Evolutionary conservation across 2,888 invertebrate genomes (phyloP).

Genomic region (Protodeltote pygarga): DNA sequence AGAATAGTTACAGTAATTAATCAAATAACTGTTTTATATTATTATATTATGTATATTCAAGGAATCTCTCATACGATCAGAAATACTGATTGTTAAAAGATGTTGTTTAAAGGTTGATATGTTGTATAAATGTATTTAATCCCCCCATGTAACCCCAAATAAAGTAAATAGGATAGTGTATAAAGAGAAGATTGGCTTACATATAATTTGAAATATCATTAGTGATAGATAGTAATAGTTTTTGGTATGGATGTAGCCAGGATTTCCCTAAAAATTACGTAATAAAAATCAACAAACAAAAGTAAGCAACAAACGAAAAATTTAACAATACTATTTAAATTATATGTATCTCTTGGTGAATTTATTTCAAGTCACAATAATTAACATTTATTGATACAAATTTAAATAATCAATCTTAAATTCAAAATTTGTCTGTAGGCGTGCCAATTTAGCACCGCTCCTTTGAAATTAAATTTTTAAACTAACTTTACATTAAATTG

Average conservation of each 20-base stretch:
- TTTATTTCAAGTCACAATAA: too few relatives aligned
- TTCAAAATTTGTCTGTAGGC: too few relatives aligned
- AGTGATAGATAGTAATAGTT: constrained; percentile 36
- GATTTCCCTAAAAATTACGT: not conserved
- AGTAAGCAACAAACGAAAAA: not conserved
- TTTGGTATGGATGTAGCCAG: constrained; percentile 23
- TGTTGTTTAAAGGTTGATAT: constrained; percentile 80
- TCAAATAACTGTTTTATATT: constrained; percentile 47
- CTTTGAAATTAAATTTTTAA: too few relatives aligned
- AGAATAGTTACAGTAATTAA: constrained; percentile 40
- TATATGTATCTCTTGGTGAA: too few relatives aligned
- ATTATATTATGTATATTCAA: constrained; percentile 39
- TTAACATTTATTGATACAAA: too few relatives aligned
- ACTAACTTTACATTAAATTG: too few relatives aligned
- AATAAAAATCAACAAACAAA: not conserved
- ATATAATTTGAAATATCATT: constrained; percentile 56
- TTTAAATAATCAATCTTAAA: too few relatives aligned
- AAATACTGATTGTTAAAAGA: constrained; percentile 64
- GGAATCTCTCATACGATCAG: constrained; percentile 34
- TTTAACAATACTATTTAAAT: too few relatives aligned
- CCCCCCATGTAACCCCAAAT: constrained; percentile 70
- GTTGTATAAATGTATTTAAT: constrained; percentile 78
- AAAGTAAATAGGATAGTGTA: constrained; percentile 65
- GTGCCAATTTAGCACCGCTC: too few relatives aligned
- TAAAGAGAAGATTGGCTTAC: constrained; percentile 69